Evolutionary conservation across 2,113 vertebrate species (phyloP), one percentile per base, ranked within the genome.

Genomic region (Silurus meridionalis): DNA sequence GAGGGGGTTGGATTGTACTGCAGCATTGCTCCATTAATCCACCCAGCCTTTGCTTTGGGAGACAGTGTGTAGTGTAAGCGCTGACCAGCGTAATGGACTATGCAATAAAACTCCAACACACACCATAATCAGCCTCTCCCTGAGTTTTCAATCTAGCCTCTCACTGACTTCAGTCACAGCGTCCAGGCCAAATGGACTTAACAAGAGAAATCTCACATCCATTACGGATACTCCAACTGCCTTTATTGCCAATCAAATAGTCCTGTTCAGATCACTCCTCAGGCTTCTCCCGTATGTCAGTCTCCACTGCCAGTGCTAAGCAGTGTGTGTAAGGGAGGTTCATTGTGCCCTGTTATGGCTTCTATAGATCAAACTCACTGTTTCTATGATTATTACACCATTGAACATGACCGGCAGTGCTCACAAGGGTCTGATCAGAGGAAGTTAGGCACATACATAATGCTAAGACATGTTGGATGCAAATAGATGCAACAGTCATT

Each of bases 81-180:
- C 86, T 93, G 92, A 92, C 93, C 94, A 93, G 89, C 92, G 91
- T 93, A 94, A 95, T 93, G 93, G 93, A 94, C 92, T 93, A 87
- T 82, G 90, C 92, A 89, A 93, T 93, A 93, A 93, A 93, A 94
- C 89, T 58, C 83, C 85, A 89, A 88, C 85, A 87, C 86, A 82
- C 67, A 48, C 85, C 89, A 89, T 90, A 90, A 92, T 91, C 91
- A 92, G 91, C 91, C 91, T 93, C 93, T 94, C 90, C 91, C 89
- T 91, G 90, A 90, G 89, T 93, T 93, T 93, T 91, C 91, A 93
- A 92, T 93, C 92, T 92, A 90, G 89, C 90, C 91, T 93, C 92
- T 89, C 89, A 90, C 91, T 90, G 91, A 91, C 92, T 87, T 67
- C 85, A 83, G 92, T 93, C 91, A 91, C 90, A 91, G 93, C 88